Evolutionary conservation across 2,888 invertebrate species (phyloP).

Genomic region (Drosophila barbarae): DNA sequence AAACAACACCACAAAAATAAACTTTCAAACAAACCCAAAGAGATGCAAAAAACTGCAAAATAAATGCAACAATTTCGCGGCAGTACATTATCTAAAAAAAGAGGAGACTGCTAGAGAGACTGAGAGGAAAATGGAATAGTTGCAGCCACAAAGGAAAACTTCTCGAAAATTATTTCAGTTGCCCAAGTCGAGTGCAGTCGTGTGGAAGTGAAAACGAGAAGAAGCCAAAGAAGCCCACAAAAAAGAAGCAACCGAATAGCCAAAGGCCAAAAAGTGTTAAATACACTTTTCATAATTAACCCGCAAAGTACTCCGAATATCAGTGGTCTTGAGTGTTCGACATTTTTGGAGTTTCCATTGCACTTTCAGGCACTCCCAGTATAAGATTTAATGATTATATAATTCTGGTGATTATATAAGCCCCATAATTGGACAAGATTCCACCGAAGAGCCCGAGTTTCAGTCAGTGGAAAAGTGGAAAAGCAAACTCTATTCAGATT

Average conservation of each 20-base stretch:
- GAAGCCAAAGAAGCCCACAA: conserved; percentile 13
- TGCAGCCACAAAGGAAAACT: conserved; percentile 66
- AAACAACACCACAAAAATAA: not conserved
- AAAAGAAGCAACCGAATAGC: conserved; percentile 1
- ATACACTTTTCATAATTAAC: conserved; percentile 14
- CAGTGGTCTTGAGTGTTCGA: not conserved
- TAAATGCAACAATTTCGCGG: conserved; percentile 12
- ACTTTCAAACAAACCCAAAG: not conserved
- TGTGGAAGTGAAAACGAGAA: conserved; percentile 56
- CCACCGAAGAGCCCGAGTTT: conserved; percentile 1
- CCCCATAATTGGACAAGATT: conserved; percentile 14
- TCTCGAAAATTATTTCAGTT: conserved; percentile 69
- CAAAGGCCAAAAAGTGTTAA: conserved; percentile 24
- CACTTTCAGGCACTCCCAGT: not conserved
- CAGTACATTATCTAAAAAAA: conserved; percentile 23
- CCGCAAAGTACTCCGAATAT: too few species aligned
- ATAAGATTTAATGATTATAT: conserved; percentile 30
- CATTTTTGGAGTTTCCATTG: conserved; percentile 1
- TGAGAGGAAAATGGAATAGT: conserved; percentile 29
- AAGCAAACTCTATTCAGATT: conserved; percentile 20
- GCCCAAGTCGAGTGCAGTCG: conserved; percentile 64
- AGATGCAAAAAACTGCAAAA: conserved; percentile 1
- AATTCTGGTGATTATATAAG: conserved; percentile 46
- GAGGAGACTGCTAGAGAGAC: not conserved
- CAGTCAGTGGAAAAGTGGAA: not conserved